phyloP scores from a whole-genome alignment of 1,140 invertebrate species.

The Chlorops oryzae region DNA sequence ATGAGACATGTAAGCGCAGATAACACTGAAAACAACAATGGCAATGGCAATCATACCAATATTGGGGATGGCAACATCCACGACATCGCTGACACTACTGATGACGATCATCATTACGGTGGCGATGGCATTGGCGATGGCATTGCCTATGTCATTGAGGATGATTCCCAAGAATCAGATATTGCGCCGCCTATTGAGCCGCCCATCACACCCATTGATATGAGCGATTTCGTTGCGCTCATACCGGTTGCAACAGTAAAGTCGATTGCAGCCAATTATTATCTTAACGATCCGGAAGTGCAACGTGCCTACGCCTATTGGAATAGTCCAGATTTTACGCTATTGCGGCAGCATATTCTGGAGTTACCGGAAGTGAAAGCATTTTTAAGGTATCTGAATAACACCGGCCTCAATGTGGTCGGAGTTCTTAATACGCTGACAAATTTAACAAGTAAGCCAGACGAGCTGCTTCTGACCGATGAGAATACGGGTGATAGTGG shows the following conservation, averaged over 20 bases:
- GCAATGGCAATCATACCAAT: too few species aligned
- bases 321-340: constrained; percentile 21
- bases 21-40: too few species aligned
- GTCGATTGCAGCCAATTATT: constrained; percentile 29
- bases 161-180: neutral
- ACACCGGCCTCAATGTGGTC: constrained; percentile 32
- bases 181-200: neutral
- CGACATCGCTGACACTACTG: neutral
- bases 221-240: constrained; percentile 32
- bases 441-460: too few species aligned
- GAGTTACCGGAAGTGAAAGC: constrained; percentile 29
- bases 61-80: neutral
- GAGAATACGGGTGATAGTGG: too few species aligned
- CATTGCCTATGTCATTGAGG: neutral
- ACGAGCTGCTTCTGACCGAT: too few species aligned
- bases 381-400: constrained; percentile 32
- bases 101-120: constrained; percentile 11
- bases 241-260: constrained; percentile 30
- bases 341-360: constrained; percentile 24
- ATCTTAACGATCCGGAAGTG: constrained; percentile 36
- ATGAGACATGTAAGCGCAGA: too few species aligned
- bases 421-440: constrained; percentile 17
- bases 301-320: constrained; percentile 32
- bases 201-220: constrained; percentile 21
- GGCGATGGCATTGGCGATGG: constrained; percentile 1